Evolutionary conservation across 2,797 vertebrate species (phyloP), one percentile per base, ranked within the genome.

Genomic region (Sciaenops ocellatus): DNA sequence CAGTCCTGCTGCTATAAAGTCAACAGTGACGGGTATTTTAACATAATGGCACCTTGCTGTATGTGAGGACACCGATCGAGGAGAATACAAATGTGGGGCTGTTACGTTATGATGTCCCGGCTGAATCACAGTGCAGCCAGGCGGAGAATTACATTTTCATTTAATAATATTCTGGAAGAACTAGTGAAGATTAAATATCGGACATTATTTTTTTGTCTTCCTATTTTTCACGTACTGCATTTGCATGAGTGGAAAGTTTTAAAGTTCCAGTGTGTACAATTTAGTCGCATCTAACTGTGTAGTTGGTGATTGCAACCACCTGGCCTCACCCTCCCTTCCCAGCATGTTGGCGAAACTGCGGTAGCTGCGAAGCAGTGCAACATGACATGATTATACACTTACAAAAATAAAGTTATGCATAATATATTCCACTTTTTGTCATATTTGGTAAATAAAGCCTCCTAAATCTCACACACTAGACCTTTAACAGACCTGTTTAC

Each of bases 51-150:
- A 65, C 66, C 56, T 82, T 47, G 57, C 48, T 69, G 61, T 54
- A 50, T 28, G 28, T 50, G 48, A 84, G 69, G 76, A 70, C 42
- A 1, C 26, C 48, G 56, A 59, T 72, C 55, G 66, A 81, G 76
- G 77, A 46, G 75, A 82, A 88, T 85, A 82, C 59, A 68, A 74
- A 85, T 84, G 71, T 51, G 28, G 5, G 47, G 34, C 41, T 68
- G 28, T 13, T 46, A 15, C 7, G 0, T 34, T 13, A 18, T 22
- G 12, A 24, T 44, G 44, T 50, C 24, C 20, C 22, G 28, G 79
- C 67, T 60, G 73, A 78, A 42, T 63, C 59, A 28, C 3, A 22
- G 11, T 1, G 20, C 20, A 26, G 51, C 24, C 42, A 30, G 38
- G 54, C 22, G 20, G 0, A 47, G 22, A 57, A 5, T 20, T 4